Base-by-base conservation (phyloP, 2,888 invertebrate species). In the Alloscopus bannaensis region DNA sequence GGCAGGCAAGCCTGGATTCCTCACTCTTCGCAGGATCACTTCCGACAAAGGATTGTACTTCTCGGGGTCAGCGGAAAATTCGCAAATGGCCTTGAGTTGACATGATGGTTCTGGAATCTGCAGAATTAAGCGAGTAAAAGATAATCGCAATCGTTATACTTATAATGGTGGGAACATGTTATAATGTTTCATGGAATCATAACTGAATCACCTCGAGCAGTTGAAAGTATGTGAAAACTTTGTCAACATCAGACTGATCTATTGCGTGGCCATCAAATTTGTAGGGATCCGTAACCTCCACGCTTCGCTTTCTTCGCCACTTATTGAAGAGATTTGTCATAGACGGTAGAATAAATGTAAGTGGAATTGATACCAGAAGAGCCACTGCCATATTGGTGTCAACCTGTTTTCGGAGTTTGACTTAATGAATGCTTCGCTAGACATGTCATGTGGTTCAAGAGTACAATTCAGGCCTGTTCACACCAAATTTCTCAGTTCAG, bases 91-190 rank as follows among this genome's bases (percentile, higher is more conserved):
- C 13, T 86, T 78, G 20, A 86, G 79, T 59, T 87, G 86, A 47
- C 87, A 87, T 1, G 81, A 69, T n/a, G 83, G 62, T 8, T 86
- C 84, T 16, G 86, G 85, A 45, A 87, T 84, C 87, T 87, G 72
- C 0, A 4, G 20, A 22, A 57, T n/a, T n/a, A n/a, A n/a, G n/a
- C n/a, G n/a, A 57, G 6, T 47, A 36, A 8, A 22, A 55, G 2
- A 55, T 55, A 55, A 4, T 18, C 13, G n/a, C 24, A n/a, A n/a
- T n/a, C n/a, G n/a, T n/a, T n/a, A n/a, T n/a, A n/a, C n/a, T n/a
- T 36, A 8, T 6, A 36, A 36, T 6, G 36, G 36, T 8, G 36
- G 36, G 36, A 36, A 8, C 13, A 13, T 36, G 6, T 36, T 36
- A 13, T 36, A 36, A 36, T 36, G 36, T 36, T 8, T 6, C 13